Evolutionary conservation across 2,113 vertebrate species (phyloP).

Genomic region (Microcebus murinus): DNA sequence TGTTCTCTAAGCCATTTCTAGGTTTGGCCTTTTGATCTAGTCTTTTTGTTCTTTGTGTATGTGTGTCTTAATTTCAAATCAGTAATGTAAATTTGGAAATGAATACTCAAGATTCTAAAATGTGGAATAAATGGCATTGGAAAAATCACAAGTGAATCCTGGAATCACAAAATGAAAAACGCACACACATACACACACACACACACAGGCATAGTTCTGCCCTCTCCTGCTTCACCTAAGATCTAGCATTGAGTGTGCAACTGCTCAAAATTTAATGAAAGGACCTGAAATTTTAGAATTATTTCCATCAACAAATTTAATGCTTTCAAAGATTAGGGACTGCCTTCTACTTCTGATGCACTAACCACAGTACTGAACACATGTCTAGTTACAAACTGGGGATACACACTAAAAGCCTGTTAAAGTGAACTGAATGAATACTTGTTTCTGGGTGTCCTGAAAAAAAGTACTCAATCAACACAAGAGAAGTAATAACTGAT

Average conservation of each 20-base stretch:
- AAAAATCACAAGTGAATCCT: slow-evolving; percentile 42
- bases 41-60: slow-evolving; percentile 19
- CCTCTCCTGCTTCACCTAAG: not conserved
- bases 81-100: slow-evolving; percentile 44
- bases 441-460: slow-evolving; percentile 11
- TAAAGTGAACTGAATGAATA: not conserved
- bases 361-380: not conserved
- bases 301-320: slow-evolving; percentile 40
- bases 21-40: slow-evolving; percentile 59
- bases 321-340: not conserved
- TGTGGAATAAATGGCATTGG: not conserved
- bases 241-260: not conserved
- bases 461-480: not conserved
- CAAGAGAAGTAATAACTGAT: not conserved
- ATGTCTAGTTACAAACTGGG: not conserved
- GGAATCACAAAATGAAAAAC: slow-evolving; percentile 19
- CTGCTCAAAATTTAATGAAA: slow-evolving; percentile 51
- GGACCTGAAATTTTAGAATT: slow-evolving; percentile 46
- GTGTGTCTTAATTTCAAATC: slow-evolving; percentile 3
- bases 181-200: not conserved
- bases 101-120: slow-evolving; percentile 32
- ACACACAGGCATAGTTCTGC: not conserved
- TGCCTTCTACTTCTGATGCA: not conserved
- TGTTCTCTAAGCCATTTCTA: slow-evolving; percentile 55
- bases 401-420: not conserved